Evolutionary conservation across 2,888 invertebrate genomes (phyloP).

Genomic region (Drosophila cyrtoloma): DNA sequence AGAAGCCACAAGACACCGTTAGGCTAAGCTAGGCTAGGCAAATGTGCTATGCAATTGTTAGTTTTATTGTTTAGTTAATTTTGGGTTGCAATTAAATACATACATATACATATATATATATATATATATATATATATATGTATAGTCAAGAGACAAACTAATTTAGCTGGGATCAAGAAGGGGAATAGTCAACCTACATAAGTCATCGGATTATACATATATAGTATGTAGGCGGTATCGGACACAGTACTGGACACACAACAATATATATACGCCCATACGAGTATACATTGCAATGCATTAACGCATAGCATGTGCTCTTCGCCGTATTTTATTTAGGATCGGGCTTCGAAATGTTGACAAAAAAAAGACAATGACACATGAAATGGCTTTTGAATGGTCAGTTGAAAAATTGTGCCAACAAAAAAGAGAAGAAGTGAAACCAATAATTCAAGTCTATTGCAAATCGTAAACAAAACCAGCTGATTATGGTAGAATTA

Average conservation of each 20-base stretch:
- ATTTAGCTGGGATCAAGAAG: constrained; percentile 35
- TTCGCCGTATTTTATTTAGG: constrained; percentile 80
- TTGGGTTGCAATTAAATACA: constrained; percentile 66
- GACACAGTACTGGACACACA: constrained; percentile 2
- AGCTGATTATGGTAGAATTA: constrained; percentile 50
- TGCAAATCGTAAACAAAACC: constrained; percentile 53
- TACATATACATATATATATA: neutral
- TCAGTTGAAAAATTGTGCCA: constrained; percentile 70
- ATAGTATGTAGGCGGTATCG: neutral
- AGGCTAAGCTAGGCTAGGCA: constrained; percentile 34
- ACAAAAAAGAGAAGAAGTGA: constrained; percentile 33
- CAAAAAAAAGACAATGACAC: constrained; percentile 80
- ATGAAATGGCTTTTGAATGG: constrained; percentile 85
- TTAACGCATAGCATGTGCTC: constrained; percentile 65
- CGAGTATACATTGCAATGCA: constrained; percentile 44
- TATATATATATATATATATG: neutral
- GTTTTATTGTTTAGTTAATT: constrained; percentile 52
- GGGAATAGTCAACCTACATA: neutral
- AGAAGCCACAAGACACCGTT: constrained; percentile 46
- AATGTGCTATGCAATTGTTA: constrained; percentile 48
- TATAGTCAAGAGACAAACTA: constrained; percentile 41
- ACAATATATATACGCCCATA: constrained; percentile 42
- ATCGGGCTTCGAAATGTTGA: constrained; percentile 82
- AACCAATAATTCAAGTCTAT: constrained; percentile 23
- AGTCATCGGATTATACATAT: neutral